Evolutionary conservation across 2,888 invertebrate genomes (phyloP), one percentile per base, ranked within the genome.

Genomic region (Tenthredo scrophulariae): DNA sequence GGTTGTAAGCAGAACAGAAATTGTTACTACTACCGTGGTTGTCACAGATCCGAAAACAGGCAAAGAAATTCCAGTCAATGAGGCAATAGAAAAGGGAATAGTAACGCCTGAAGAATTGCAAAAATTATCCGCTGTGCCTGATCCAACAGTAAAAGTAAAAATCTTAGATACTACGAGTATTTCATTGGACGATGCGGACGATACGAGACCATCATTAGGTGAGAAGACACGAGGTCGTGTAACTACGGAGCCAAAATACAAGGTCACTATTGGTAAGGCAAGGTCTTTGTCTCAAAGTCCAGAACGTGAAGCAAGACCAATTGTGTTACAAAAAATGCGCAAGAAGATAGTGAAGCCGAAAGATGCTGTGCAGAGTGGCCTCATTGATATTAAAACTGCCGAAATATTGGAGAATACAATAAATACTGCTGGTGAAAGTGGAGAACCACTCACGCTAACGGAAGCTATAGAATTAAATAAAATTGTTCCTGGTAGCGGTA

Each of bases 361-460:
- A 85, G 97, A 97, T 92, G 98, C 98, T 0, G 93, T 97, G 1
- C 96, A 96, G 88, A 96, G 96, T 91, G 97, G 97, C 40, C 94
- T 98, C 72, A 96, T 98, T 85, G 97, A 98, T 92, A 94, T 95
- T 87, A 95, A 95, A 87, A 97, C 98, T 0, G 97, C 96, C 0
- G 94, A 95, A 79, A 94, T 97, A 74, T 94, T 98, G 72, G 95
- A 96, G 87, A 94, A 94, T 72, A 97, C 97, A 4, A 96, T 96
- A 0, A 94, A 95, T 67, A 94, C 97, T 83, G 93, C 97, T 54
- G 95, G 96, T 87, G 94, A 95, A 72, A 94, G 95, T 1, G 95
- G 95, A 72, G 94, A 94, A 40, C 96, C 95, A 88, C 94, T 94
- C 85, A 96, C 96, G 29, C 94, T 98, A n/a, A 95, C 95, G 84